Conservation (phyloP, 37 sponge, comb jelly and placozoan genomes). For the Oopsacas minuta region DNA sequence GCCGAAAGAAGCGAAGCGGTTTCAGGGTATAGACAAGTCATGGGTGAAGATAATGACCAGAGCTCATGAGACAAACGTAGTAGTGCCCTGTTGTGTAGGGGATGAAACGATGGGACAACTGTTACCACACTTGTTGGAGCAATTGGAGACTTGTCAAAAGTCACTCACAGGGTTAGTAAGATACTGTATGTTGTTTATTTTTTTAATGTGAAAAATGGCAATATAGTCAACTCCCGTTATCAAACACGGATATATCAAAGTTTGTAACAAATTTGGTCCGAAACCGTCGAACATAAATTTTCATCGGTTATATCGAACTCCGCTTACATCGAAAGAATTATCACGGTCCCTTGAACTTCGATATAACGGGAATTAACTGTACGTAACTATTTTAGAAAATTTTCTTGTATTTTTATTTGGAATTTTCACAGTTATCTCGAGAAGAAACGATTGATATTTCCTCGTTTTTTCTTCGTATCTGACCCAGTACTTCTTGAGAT, state of each 20-base stretch:
- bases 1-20: slow-evolving; percentile 89
- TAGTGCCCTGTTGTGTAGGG: slow-evolving; percentile 92
- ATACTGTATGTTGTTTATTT: no score
- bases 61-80: slow-evolving; percentile 82
- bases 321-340: no score
- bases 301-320: no score
- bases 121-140: slow-evolving; percentile 88
- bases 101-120: slow-evolving; percentile 93
- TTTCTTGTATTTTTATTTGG: no score
- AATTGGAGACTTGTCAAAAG: slow-evolving; percentile 94
- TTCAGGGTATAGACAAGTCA: slow-evolving; percentile 84
- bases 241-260: no score
- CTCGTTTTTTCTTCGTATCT: slow-evolving; percentile 96
- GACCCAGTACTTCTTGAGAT: slow-evolving; percentile 95
- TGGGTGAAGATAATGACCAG: slow-evolving; percentile 94
- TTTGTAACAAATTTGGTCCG: no score
- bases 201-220: no score
- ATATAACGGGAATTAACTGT: no score
- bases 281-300: no score
- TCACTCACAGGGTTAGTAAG: slow-evolving; percentile 63
- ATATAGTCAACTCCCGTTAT: no score
- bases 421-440: slow-evolving; percentile 70
- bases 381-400: no score
- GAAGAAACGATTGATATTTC: slow-evolving; percentile 86
- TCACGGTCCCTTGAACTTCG: no score